Base-by-base conservation (phyloP, 2,113 vertebrate genomes). In the Phoxinus phoxinus region DNA sequence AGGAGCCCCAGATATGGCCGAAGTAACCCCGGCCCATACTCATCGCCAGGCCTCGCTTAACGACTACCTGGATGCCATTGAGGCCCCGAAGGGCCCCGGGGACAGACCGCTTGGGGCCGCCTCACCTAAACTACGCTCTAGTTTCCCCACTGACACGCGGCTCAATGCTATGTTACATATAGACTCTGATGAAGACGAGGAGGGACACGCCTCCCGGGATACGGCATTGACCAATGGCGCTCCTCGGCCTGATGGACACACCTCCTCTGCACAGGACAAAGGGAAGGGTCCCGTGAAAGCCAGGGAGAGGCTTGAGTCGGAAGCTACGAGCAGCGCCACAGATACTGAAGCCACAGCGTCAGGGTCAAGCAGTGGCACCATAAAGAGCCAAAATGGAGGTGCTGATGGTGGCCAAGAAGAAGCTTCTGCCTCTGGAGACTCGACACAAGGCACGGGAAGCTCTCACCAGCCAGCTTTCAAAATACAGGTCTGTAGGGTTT, bases 91-190 rank as follows among this genome's bases (percentile, higher is more conserved):
- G 30, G 85, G 93, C 83, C 92, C 94, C 0, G 92, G 91, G 0
- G 96, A 98, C 27, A 92, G 94, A 72, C 81, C 94, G 12, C 51
- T 89, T 1, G 77, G 90, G 0, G 96, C 95, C 11, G 94, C 96
- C 2, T 96, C 95, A 11, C 97, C 98, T 0, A 98, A 97, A 85
- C 95, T 99, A 27, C 96, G 97, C 87, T 99, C 97, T 11, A 99
- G 97, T 91, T 99, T 99, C 67, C 98, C 98, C 37, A 99, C 98
- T 0, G 97, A 99, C 92, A 99, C 97, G 0, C 95, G 98, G 87
- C 96, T 99, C 84, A 99, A 95, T 25, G 96, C 97, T 13, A 99
- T 99, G 97, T 95, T 99, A 85, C 97, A 99, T 84, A 99, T 99
- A 1, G 98, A 99, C 93, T 99, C 97, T 0, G 98, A 99, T 56